A percentile compares a stretch with the other conserved stretches of the same genome.
These are phyloP conservation scores for Eutolmus rufibarbis DNA, from an alignment of 2,888 invertebrate genomes.

Conservation along the genomic window DNA sequence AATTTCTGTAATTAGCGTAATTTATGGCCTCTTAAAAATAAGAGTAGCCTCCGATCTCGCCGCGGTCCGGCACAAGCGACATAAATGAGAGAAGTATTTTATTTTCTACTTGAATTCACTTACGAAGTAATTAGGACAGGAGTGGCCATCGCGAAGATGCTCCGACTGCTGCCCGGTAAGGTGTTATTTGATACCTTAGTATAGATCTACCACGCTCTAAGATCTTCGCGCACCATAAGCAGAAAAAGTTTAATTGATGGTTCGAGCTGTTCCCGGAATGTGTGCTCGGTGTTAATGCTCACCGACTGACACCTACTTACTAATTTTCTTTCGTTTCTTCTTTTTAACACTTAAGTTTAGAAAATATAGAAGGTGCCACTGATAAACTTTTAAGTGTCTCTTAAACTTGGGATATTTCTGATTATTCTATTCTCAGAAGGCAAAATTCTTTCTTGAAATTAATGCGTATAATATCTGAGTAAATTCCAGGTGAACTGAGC, in stretches of 20 bases:
- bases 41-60: background rate
- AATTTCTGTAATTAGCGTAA: background rate
- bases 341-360: background rate
- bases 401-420: background rate
- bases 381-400: background rate
- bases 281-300: background rate
- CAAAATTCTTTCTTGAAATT: background rate
- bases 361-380: background rate
- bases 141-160: background rate
- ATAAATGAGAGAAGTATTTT: background rate
- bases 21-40: background rate
- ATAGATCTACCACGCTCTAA: background rate
- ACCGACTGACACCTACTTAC: background rate
- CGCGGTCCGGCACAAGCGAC: background rate
- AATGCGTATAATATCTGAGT: background rate
- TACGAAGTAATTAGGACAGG: background rate
- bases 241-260: background rate
- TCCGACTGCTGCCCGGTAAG: background rate
- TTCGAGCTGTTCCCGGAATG: background rate
- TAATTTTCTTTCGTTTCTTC: background rate
- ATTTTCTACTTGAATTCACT: background rate
- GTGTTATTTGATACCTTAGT: background rate
- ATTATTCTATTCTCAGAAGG: background rate
- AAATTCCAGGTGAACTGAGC: no score
- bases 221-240: background rate